Percentiles rank a stretch among this genome's conserved stretches.
phyloP scores from a whole-genome alignment of 1,140 invertebrate genomes.

The Zelostemma sp. region DNA sequence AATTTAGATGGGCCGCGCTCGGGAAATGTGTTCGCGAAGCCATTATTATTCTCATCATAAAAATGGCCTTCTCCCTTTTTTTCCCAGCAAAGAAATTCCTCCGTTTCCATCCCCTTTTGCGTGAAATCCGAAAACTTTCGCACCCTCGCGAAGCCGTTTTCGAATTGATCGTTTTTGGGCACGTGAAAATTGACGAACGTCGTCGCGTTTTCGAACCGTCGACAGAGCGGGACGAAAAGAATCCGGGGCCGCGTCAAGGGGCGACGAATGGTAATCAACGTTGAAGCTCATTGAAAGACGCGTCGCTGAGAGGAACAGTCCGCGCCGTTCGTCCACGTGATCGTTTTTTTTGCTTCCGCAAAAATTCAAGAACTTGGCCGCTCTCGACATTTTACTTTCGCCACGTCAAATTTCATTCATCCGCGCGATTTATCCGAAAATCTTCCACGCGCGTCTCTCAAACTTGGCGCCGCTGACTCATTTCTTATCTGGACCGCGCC shows the following conservation, averaged over 20 bases:
- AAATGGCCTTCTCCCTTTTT: constrained; percentile 17
- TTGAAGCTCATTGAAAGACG: constrained; percentile 58
- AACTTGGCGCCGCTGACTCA: not conserved
- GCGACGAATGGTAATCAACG: constrained; percentile 59
- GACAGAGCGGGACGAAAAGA: constrained; percentile 46
- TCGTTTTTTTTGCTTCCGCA: no score
- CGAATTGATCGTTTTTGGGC: not conserved
- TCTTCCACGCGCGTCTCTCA: no score
- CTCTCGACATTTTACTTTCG: no score
- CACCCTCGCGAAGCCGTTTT: not conserved
- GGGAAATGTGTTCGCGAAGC: constrained; percentile 39
- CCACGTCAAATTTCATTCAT: no score
- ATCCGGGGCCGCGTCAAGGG: constrained; percentile 50
- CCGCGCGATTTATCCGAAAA: no score
- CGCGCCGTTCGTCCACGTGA: constrained; percentile 11
- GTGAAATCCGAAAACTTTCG: constrained; percentile 55
- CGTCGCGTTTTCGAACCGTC: constrained; percentile 42
- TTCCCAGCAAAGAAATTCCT: not conserved
- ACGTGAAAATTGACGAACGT: constrained; percentile 44
- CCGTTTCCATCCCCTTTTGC: constrained; percentile 21
- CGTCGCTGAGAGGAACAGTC: constrained; percentile 65
- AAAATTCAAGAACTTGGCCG: no score
- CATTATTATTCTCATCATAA: constrained; percentile 40
- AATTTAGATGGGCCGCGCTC: constrained; percentile 56
- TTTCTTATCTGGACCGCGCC: not conserved